Base-by-base conservation (phyloP, 2,797 vertebrate genomes). In the Brachyalestes nurse region DNA sequence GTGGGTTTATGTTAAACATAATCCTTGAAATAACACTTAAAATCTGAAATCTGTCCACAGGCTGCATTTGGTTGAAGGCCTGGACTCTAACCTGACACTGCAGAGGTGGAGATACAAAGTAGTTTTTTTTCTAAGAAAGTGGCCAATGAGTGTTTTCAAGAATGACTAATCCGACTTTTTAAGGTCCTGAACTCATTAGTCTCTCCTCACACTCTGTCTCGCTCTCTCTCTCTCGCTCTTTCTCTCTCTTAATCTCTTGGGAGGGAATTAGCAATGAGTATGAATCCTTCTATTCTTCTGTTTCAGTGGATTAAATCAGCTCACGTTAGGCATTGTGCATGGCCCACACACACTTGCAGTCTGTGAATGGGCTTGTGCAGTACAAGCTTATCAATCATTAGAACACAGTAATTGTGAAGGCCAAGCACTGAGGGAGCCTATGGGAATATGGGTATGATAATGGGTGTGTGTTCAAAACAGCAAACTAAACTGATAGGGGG, bases 221-320 rank as follows among this genome's bases (percentile, higher is more conserved):
- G 25, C n/a, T 47, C 42, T 25, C 67, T 70, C 21, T 66, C 38
- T 66, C 17, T 40, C 34, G 10, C 64, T n/a, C 7, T 10, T 34
- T 66, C 16, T 9, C 6, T n/a, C 42, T 70, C 14, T 70, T 17
- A 34, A 14, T 72, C 17, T 10, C 38, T 55, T 10, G 28, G 70
- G 17, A 38, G 25, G 14, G 16, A 57, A n/a, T 8, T 25, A 34
- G 28, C 17, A 19, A 38, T 72, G 70, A 72, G 25, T 55, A 38
- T 72, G 70, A 72, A 16, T 55, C 25, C 25, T 57, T 45, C 51
- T 25, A 34, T 58, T 66, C 53, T n/a, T 7, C 38, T 42, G 75
- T 57, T 55, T 77, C 28, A 55, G 62, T 67, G 58, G 64, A 67
- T 77, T 77, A 53, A 66, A 65, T 77, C 75, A 66, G 62, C 47